Conservation (phyloP, 2,113 vertebrate genomes). For the Hucho hucho region DNA sequence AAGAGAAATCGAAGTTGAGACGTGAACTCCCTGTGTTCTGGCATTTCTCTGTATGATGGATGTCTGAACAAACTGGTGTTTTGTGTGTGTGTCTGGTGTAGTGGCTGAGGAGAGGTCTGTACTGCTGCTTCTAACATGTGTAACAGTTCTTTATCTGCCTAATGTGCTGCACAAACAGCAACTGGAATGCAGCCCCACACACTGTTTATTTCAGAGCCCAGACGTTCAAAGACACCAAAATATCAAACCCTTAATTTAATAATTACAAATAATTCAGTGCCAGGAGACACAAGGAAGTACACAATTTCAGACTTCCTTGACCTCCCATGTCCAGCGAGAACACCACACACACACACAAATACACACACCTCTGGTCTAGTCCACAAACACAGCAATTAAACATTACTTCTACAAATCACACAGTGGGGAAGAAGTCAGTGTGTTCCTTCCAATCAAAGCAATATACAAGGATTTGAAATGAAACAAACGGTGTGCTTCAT, state of each 20-base stretch:
- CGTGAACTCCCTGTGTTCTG: conserved; percentile 60
- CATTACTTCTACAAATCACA: neutral
- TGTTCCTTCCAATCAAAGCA: neutral
- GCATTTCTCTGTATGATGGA: conserved; percentile 66
- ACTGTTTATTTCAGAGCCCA: conserved; percentile 36
- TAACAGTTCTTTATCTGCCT: conserved; percentile 28
- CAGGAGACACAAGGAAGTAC: conserved; percentile 33
- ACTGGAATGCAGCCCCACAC: conserved; percentile 19
- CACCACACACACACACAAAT: neutral
- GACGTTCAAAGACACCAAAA: conserved; percentile 37
- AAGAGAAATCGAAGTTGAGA: conserved; percentile 60
- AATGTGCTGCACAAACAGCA: conserved; percentile 37
- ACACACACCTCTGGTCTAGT: no score
- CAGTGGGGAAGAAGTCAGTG: neutral
- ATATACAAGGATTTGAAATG: neutral
- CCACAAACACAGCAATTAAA: neutral
- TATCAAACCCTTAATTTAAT: conserved; percentile 42
- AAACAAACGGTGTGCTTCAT: neutral
- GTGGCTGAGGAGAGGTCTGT: neutral
- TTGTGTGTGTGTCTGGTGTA: neutral
- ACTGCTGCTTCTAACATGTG: conserved; percentile 2
- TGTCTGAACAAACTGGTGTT: conserved; percentile 21
- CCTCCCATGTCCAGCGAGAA: conserved; percentile 10
- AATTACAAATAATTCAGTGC: conserved; percentile 37
- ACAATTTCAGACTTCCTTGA: conserved; percentile 35